Evolutionary conservation across 2,888 invertebrate species (phyloP).

Genomic region (Cerastis leucographa): DNA sequence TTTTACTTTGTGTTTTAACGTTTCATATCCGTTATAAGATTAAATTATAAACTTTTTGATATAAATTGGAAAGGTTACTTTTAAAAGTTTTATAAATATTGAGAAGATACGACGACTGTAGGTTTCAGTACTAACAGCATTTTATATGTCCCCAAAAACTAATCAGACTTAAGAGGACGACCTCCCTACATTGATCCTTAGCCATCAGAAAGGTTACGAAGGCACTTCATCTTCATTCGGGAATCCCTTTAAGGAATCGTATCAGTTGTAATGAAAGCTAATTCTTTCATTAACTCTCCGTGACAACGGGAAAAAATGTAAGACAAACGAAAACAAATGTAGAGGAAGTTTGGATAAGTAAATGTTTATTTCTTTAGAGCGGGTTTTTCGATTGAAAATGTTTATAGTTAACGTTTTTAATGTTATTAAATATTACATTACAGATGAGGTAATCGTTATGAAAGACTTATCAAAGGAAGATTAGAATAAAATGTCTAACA

Average conservation of each 20-base stretch:
- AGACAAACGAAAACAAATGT: constrained; percentile 85
- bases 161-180: constrained; percentile 85
- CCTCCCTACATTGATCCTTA: constrained; percentile 82
- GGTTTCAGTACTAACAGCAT: constrained; percentile 71
- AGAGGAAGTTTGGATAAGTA: constrained; percentile 57
- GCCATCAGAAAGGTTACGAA: constrained; percentile 85
- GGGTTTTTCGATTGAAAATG: constrained; percentile 37
- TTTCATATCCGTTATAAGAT: constrained; percentile 58
- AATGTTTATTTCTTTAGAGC: constrained; percentile 61
- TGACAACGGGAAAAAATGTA: constrained; percentile 89
- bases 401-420: neutral
- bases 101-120: constrained; percentile 23
- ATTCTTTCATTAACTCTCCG: constrained; percentile 90
- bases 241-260: constrained; percentile 90
- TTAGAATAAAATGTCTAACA: neutral
- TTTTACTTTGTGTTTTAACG: constrained; percentile 63
- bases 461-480: neutral
- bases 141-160: constrained; percentile 82
- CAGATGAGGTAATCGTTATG: neutral
- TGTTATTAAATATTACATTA: neutral
- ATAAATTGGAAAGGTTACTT: constrained; percentile 20
- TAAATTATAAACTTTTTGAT: constrained; percentile 33
- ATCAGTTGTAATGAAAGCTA: constrained; percentile 90
- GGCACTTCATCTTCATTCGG: constrained; percentile 89
- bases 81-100: constrained; percentile 8